Percentiles rank a stretch among this genome's conserved stretches.
Conservation (phyloP, 2,888 invertebrate species). For the Parnassius orleans region DNA sequence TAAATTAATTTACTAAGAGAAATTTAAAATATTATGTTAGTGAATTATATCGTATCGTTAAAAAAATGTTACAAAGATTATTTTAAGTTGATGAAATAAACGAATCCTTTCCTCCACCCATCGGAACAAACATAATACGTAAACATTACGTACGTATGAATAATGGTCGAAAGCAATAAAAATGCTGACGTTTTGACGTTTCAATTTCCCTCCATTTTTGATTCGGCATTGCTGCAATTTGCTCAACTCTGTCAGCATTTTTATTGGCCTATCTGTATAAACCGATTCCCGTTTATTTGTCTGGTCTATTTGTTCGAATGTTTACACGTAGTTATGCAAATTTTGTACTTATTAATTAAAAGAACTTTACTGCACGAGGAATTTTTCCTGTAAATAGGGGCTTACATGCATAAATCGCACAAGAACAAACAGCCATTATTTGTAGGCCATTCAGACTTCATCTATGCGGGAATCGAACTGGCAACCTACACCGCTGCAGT, state of each 20-base stretch:
- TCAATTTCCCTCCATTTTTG: conserved; percentile 61
- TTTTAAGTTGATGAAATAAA: background rate
- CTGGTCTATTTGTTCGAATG: conserved; percentile 28
- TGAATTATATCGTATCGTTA: too few species aligned
- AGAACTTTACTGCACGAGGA: too few species aligned
- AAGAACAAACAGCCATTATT: too few species aligned
- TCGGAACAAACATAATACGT: conserved; percentile 36
- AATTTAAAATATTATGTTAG: too few species aligned
- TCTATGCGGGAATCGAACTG: too few species aligned
- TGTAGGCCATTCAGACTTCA: too few species aligned
- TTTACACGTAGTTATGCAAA: background rate
- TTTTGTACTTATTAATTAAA: too few species aligned
- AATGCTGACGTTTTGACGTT: conserved; percentile 58
- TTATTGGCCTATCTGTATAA: conserved; percentile 57
- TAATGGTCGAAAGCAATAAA: conserved; percentile 45
- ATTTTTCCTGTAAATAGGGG: too few species aligned
- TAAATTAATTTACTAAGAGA: too few species aligned
- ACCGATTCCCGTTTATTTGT: conserved; percentile 40
- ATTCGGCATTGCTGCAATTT: conserved; percentile 62
- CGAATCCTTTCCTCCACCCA: conserved; percentile 21
- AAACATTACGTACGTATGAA: conserved; percentile 39
- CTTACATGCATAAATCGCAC: too few species aligned
- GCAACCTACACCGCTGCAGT: too few species aligned
- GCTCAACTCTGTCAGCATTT: conserved; percentile 60
- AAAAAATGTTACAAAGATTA: too few species aligned